Base-by-base conservation (phyloP, 2,797 vertebrate species). In the Pipistrellus pygmaeus region DNA sequence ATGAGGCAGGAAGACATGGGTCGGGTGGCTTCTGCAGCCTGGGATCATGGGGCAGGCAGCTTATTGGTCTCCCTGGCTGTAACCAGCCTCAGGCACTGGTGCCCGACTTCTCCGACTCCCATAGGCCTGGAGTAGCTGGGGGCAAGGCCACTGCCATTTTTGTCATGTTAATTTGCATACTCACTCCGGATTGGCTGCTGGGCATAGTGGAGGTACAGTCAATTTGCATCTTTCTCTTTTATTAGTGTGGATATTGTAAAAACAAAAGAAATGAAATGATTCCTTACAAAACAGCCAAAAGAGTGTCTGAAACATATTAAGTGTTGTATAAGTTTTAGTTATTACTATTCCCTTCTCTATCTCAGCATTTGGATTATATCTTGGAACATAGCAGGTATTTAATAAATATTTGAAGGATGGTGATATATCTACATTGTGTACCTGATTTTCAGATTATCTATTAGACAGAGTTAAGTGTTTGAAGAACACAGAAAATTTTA, bases 401-500 rank as follows among this genome's bases (percentile, higher is more conserved):
- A 91, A 76, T 80, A 57, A 66, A 66, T 80, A 75, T 60, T 80
- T 69, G 10, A 69, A 80, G 35, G 85, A 89, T 76, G 4, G 53
- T 14, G 41, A 75, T 64, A 15, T 23, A 14, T 55, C 8, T 60
- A 8, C 18, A 7, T 71, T 76, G 25, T 64, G 46, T 10, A 48
- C 5, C 1, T 89, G n/a, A 85, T 88, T 89, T 93, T 89, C 62
- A 92, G 23, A 86, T 9, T 3, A 62, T 6, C 32, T 80, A 7
- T 91, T 81, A 38, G 38, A 51, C 60, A 27, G 53, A 75, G 9
- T 90, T 62, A 89, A 86, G 48, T 48, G 51, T 86, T 64, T 92
- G 20, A 81, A 69, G n/a, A 77, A 35, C 41, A 75, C 21, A 71
- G 71, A 88, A 72, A 78, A 2, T 2, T 60, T 73, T 17, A 27